Base-by-base conservation (phyloP, 37 sponge, comb jelly and placozoan species). In the Axinella damicornis region DNA sequence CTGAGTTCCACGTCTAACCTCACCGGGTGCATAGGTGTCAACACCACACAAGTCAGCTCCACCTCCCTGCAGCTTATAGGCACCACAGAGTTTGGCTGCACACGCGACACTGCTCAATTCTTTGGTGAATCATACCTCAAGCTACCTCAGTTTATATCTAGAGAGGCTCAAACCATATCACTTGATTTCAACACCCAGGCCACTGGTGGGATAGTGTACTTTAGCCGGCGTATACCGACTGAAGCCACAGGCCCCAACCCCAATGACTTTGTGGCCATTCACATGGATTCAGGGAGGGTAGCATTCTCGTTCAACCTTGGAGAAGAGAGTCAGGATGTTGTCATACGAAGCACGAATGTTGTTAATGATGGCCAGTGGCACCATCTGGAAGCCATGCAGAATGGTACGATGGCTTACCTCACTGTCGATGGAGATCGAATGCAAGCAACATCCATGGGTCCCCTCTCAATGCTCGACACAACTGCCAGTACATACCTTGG, bases 331-430 rank as follows among this genome's bases (percentile, higher is more conserved):
- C 12, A 28, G 34, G 61, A 20, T 58, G 70, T 69, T 19, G 31
- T 35, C 15, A 30, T 76, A 35, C 21, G 31, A 52, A 77, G 53
- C 41, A 15, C 25, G 6, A 25, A 16, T 0, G 17, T 21, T 22
- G 52, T 59, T 63, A 77, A 71, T 71, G 86, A 86, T 66, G 86
- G 86, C 28, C 20, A 31, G 22, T 86, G 86, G 86, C 86, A 86
- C 58, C 57, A 53, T 4, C 41, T 86, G 21, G 53, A 69, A 17
- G 73, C 72, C 31, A 31, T 59, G 36, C 71, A 69, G 65, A 78
- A 71, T 41, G 63, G 71, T 53, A 70, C 64, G n/a, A 27, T 78
- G 69, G 76, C 60, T 0, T 18, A 2, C n/a, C 68, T 85, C 25
- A 55, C 67, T 35, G 58, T 85, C 15, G 85, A 85, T 55, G 77